phyloP scores from a whole-genome alignment of 2,797 vertebrate species.

The Micropoecilia bifurca region DNA sequence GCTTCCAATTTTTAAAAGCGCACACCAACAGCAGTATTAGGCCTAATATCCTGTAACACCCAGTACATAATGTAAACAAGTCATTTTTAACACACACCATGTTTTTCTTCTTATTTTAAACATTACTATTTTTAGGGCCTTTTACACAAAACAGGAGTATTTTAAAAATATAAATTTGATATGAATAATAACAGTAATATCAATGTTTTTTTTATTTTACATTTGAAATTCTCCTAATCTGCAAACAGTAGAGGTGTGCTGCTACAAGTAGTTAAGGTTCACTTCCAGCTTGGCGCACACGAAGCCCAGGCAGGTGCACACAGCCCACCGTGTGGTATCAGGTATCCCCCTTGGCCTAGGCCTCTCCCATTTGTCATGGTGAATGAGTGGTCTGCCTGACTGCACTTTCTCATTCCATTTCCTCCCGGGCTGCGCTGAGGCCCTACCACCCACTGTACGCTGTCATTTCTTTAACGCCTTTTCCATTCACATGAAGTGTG shows the following conservation, averaged over 20 bases:
- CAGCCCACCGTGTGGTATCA: slow-evolving; percentile 76
- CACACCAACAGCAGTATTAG: background rate
- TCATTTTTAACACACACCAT: background rate
- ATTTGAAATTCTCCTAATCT: slow-evolving; percentile 19
- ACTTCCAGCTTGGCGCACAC: slow-evolving; percentile 68
- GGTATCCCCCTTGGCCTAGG: slow-evolving; percentile 76
- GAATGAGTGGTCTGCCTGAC: slow-evolving; percentile 83
- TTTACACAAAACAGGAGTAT: background rate
- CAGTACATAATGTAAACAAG: background rate
- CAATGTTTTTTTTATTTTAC: slow-evolving; percentile 2
- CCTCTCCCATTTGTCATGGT: slow-evolving; percentile 83
- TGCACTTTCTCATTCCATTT: slow-evolving; percentile 85
- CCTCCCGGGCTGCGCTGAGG: slow-evolving; percentile 76
- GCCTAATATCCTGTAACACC: background rate
- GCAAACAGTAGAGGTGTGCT: slow-evolving; percentile 34
- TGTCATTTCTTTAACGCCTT: slow-evolving; percentile 79
- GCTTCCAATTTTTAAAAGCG: background rate
- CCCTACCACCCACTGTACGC: slow-evolving; percentile 81
- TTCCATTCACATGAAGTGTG: slow-evolving; percentile 82
- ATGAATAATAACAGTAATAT: background rate
- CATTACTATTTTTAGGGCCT: background rate
- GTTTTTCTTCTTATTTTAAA: background rate
- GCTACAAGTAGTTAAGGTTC: slow-evolving; percentile 67
- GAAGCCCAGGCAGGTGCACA: slow-evolving; percentile 72
- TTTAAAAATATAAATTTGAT: background rate